Base-by-base conservation (phyloP, 1,140 invertebrate genomes). In the Danaus plexippus region DNA sequence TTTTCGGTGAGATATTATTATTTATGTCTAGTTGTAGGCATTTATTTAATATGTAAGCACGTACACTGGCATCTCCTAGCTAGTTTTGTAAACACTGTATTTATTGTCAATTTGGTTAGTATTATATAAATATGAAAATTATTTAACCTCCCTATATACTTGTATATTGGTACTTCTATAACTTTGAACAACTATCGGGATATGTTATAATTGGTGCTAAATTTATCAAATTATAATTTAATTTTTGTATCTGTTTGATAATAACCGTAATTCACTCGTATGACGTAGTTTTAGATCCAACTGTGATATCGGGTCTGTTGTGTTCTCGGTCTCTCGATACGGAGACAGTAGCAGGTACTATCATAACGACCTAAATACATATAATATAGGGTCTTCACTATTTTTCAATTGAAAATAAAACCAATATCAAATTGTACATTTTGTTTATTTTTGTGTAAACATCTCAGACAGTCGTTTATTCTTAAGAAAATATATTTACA, bases 231-330 rank as follows among this genome's bases (percentile, higher is more conserved):
- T 32, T n/a, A 15, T 44, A 43, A 42, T 15, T 43, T 56, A 11
- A 50, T 49, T 41, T 59, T 12, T 13, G 53, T 43, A 32, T 12
- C 15, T 40, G 13, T 57, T 52, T 52, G 32, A 43, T 40, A 52
- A 15, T 44, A 22, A 12, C 42, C 41, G 42, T 61, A 61, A 50
- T 42, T 52, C 63, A 57, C 47, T 43, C 55, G 55, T 59, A 55
- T 32, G 22, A 32, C 7, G 64, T 74, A 74, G 67, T 62, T 65
- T 70, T 74, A 77, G 69, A 67, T 67, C 74, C 69, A 77, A 73
- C 77, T 80, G 77, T 80, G 77, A 80, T 80, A 80, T 73, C 65
- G 71, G 61, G 60, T 65, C 61, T 54, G 69, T 64, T 67, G 62
- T 47, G 13, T 53, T 43, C 45, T 43, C 10, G 15, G 57, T 58